These are phyloP conservation scores for Poeciliopsis turneri DNA, from an alignment of 2,797 vertebrate species.

Conservation along the genomic window DNA sequence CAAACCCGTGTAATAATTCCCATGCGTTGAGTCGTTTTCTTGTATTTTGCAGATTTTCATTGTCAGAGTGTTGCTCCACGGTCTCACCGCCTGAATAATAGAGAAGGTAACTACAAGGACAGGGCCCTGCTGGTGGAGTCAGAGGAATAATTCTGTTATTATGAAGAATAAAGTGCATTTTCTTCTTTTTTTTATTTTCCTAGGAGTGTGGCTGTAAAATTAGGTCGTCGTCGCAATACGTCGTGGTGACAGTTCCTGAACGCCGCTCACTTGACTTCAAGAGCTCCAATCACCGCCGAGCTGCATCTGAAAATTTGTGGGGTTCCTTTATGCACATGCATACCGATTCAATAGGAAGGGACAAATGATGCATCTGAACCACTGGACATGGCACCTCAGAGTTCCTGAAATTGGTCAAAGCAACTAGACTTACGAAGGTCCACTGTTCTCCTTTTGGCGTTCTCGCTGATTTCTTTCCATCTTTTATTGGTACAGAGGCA, in stretches of 20 bases:
- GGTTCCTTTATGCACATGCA: background rate
- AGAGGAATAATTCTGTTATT: constrained; percentile 33
- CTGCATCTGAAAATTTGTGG: background rate
- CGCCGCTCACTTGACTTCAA: background rate
- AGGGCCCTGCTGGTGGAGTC: constrained; percentile 13
- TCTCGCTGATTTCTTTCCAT: background rate
- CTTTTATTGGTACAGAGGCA: background rate
- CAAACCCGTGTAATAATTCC: constrained; percentile 73
- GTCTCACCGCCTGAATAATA: constrained; percentile 62
- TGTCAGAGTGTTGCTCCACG: constrained; percentile 45
- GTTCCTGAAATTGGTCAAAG: no score
- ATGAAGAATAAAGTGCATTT: constrained; percentile 7
- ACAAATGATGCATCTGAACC: background rate
- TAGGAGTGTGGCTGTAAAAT: constrained; percentile 14
- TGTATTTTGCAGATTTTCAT: constrained; percentile 59
- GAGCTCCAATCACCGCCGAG: constrained; percentile 3
- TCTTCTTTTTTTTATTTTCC: background rate
- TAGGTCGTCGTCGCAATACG: constrained; percentile 5
- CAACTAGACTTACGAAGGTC: background rate
- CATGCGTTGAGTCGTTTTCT: constrained; percentile 59
- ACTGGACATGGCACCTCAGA: no score
- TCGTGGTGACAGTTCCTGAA: background rate
- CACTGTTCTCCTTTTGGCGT: background rate
- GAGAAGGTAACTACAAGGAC: constrained; percentile 30
- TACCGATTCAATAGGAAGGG: background rate